Base-by-base conservation (phyloP, 2,888 invertebrate species). In the Melanotus villosus region DNA sequence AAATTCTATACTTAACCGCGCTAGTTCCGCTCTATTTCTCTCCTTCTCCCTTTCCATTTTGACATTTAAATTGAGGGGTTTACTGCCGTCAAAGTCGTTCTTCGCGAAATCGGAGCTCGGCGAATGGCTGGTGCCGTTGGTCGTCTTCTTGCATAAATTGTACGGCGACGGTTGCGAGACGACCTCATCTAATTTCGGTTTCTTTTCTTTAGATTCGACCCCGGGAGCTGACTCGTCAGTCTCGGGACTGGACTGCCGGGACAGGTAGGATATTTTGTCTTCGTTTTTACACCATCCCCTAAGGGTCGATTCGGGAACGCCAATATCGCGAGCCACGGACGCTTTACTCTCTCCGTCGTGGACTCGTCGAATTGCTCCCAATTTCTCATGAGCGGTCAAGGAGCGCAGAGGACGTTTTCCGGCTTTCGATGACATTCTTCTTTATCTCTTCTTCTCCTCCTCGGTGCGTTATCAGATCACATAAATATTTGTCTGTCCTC, bases 211-310 rank as follows among this genome's bases (percentile, higher is more conserved):
- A 10, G 77, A 71, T 34, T 73, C 70, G n/a, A 71, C 47, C 14
- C 87, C 87, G 70, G 86, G 87, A 72, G 85, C 85, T 77, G 89
- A 88, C 80, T 89, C 89, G 78, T 89, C 89, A 43, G 91, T 92
- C 75, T 92, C 92, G 0, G 92, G 91, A 6, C 91, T 91, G 57
- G 92, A 90, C 78, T 92, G 90, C 7, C 91, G 87, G 23, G 92
- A 91, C 80, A 91, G 90, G 82, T 91, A 89, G 74, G 91, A 84
- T 2, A 90, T 86, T 83, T 94, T 94, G 78, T 92, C 91, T 81
- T 94, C 93, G 80, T 93, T 93, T 84, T 95, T 95, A 85, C 94
- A 95, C 95, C 95, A 95, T 67, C 95, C 95, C 1, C 95, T 88
- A 12, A 95, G 86, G 6, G 95, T 95, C 1, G 94, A 94, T 83